These are phyloP conservation scores for Agrochola macilenta DNA, from an alignment of 2,888 invertebrate genomes.

Conservation along the genomic window DNA sequence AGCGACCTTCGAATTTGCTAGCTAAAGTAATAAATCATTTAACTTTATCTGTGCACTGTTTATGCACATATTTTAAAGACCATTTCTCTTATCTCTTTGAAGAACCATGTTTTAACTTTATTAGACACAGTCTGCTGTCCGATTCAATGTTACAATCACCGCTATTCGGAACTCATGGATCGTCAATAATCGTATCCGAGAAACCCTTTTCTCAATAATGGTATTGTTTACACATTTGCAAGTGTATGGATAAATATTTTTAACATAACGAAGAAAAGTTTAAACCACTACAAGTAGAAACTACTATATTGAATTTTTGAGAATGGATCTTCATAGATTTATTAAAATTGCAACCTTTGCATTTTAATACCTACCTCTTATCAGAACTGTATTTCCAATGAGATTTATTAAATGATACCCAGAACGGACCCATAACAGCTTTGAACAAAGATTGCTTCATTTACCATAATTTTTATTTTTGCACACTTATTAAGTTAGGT, in stretches of 20 bases:
- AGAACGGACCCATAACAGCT: background rate
- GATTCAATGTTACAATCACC: background rate
- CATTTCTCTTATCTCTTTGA: conserved; percentile 3
- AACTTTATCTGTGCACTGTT: conserved; percentile 63
- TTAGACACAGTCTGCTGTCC: background rate
- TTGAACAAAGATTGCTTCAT: background rate
- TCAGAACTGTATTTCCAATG: background rate
- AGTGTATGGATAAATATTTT: background rate
- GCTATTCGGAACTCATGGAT: background rate
- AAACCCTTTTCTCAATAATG: background rate
- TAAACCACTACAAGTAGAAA: background rate
- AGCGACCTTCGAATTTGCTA: conserved; percentile 77
- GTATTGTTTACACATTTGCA: background rate
- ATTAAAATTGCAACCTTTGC: background rate
- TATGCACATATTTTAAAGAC: conserved; percentile 26
- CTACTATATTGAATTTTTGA: background rate
- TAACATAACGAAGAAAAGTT: background rate
- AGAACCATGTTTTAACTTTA: conserved; percentile 3
- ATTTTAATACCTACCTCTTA: background rate
- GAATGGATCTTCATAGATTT: background rate
- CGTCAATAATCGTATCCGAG: background rate
- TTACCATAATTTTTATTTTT: background rate
- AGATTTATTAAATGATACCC: background rate
- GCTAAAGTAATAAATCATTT: conserved; percentile 72
- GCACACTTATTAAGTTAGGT: too few species aligned